Base-by-base conservation (phyloP, 2,888 invertebrate genomes). In the Scelioninae gen. 1 region DNA sequence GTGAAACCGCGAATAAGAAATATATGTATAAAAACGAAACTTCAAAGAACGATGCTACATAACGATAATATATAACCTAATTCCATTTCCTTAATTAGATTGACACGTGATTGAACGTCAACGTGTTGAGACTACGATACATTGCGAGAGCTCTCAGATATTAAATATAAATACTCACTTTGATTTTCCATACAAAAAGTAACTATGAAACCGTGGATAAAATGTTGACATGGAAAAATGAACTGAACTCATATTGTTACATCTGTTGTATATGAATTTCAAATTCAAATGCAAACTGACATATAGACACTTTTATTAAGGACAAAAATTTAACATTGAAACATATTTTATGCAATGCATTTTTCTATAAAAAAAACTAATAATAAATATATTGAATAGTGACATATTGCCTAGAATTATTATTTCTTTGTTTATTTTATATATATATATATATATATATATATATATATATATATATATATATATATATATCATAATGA, bases 41-140 rank as follows among this genome's bases (percentile, higher is more conserved):
- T 47, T 69, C 56, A 69, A 56, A 56, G 56, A 47, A 43, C 16
- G 16, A 34, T 9, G 13, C 55, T 11, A 31, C 53, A 60, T 5
- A 13, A 56, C n/a, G 11, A 13, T 47, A 38, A 56, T 69, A 23
- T 40, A 56, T 56, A 69, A 38, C 34, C 11, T 69, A 56, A 56
- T 56, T 69, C 47, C 56, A 47, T 69, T 56, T 56, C 53, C 55
- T 55, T 55, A 55, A 60, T 60, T 60, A 60, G 51, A 51, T 51
- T 51, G 65, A 65, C 38, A 23, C 34, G 51, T 38, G 15, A 38
- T 65, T 13, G 10, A 51, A n/a, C 15, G 38, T 51, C 65, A 38
- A 32, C 6, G 15, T 51, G 49, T 63, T 8, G 16, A 15, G 34
- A 34, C 11, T 63, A 15, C 34, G 15, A 34, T 49, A 15, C 29